Evolutionary conservation across 2,888 invertebrate genomes (phyloP).

Genomic region (Rotaria magnacalcarata): DNA sequence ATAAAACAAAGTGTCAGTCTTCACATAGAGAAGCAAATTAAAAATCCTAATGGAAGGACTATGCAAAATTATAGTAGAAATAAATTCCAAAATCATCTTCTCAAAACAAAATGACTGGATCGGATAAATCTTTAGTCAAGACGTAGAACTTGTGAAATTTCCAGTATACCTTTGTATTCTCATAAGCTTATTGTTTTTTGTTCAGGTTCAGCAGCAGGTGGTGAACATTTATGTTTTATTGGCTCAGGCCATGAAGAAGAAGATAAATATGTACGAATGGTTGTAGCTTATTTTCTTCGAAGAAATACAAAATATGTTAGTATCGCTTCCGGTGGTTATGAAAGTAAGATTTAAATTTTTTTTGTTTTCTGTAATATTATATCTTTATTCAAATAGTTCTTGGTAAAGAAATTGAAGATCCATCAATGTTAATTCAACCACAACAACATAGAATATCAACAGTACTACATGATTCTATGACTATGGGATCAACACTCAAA

Average conservation of each 20-base stretch:
- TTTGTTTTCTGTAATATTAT: background rate
- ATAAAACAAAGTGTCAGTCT: too few species aligned
- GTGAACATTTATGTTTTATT: conserved; percentile 66
- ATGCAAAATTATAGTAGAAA: too few species aligned
- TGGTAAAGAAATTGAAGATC: conserved; percentile 40
- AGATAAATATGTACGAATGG: conserved; percentile 83
- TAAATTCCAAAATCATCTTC: background rate
- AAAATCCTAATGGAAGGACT: too few species aligned
- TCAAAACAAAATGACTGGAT: too few species aligned
- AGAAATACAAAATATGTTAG: conserved; percentile 86
- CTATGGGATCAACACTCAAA: conserved; percentile 50
- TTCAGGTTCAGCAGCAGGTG: conserved; percentile 65
- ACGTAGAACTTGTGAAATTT: too few species aligned
- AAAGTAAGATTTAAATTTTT: background rate
- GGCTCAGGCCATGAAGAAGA: conserved; percentile 89
- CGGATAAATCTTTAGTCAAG: too few species aligned
- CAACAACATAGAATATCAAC: background rate
- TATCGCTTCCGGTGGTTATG: conserved; percentile 82
- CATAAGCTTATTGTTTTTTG: conserved; percentile 60
- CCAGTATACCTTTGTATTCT: too few species aligned
- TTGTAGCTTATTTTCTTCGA: conserved; percentile 90
- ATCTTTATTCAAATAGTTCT: background rate
- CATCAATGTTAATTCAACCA: conserved; percentile 42
- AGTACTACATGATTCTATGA: background rate
- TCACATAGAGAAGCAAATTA: too few species aligned